phyloP scores from a whole-genome alignment of 2,888 invertebrate species.

The Conistra vaccinii region DNA sequence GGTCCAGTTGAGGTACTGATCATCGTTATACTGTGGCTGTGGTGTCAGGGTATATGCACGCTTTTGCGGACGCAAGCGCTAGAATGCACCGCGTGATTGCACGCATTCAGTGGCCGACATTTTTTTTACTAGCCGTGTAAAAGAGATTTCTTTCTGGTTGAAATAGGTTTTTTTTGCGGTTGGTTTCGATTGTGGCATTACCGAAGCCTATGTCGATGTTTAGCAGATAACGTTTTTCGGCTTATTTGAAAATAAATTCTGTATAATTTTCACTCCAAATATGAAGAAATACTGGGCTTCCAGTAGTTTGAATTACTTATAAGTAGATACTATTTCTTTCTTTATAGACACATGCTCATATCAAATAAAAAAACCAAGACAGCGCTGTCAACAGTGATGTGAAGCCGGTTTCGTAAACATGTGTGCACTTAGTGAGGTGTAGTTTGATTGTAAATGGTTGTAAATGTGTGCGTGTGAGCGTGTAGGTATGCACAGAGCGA shows the following conservation, averaged over 20 bases:
- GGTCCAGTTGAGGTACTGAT: not conserved
- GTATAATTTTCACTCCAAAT: not conserved
- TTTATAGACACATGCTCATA: too few relatives aligned
- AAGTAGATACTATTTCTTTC: not conserved
- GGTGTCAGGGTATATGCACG: not conserved
- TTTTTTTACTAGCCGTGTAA: slow-evolving; percentile 14
- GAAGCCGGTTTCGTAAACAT: too few relatives aligned
- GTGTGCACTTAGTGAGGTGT: too few relatives aligned
- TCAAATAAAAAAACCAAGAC: not conserved
- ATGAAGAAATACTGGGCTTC: not conserved
- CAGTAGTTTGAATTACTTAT: not conserved
- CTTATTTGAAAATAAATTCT: too few relatives aligned
- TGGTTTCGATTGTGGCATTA: not conserved
- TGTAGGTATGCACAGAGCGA: too few relatives aligned
- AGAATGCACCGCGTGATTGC: slow-evolving; percentile 27
- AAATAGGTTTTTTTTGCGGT: not conserved
- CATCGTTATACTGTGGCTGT: slow-evolving; percentile 1
- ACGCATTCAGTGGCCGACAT: not conserved
- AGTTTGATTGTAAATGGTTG: too few relatives aligned
- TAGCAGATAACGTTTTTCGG: not conserved
- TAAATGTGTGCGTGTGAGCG: too few relatives aligned
- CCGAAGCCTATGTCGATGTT: too few relatives aligned
- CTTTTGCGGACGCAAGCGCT: not conserved
- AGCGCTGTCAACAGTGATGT: too few relatives aligned
- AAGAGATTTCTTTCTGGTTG: not conserved